Base-by-base conservation (phyloP, 2,797 vertebrate genomes). In the Hypotaenidia okinawae region DNA sequence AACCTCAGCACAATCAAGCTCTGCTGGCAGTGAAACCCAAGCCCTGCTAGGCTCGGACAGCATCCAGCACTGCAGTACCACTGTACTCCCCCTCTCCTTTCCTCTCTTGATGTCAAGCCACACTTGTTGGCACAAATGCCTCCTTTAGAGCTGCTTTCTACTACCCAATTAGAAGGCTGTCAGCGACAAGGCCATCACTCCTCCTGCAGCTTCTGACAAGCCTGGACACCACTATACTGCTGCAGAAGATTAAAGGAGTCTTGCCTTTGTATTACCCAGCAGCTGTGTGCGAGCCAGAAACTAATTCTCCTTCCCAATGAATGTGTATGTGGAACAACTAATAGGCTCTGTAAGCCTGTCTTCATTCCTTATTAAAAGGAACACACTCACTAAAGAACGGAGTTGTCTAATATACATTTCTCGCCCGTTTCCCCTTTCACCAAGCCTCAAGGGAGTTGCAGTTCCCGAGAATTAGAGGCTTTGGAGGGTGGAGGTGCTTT, bases 81-180 rank as follows among this genome's bases (percentile, higher is more conserved):
- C 91, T 18, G 13, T 32, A 3, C 82, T 84, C 96, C 81, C 85
- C 66, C 66, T 62, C 76, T 62, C 47, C 16, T 4, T 63, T 89
- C 84, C 95, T 47, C 57, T 74, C 91, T 79, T 77, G 63, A 64
- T 90, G 85, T 95, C 45, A 19, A 94, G 79, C 96, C 96, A 89
- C 84, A 76, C 89, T 95, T 76, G 78, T 90, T 64, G 93, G 95
- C 93, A 93, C 93, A 94, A 92, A 97, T 87, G 90, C 85, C 81
- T 91, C 96, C 96, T 93, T 96, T 74, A 87, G 39, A 93, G 95
- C 92, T 66, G 90, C 90, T 97, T 96, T 96, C 95, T 94, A 7
- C 94, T 10, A 63, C 96, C 97, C 96, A 97, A 96, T 97, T 97
- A 97, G 95, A 91, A 97, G 95, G 88, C 93, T 98, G 97, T 97